Conservation (phyloP, 2,888 invertebrate species). For the Oligia strigilis region DNA sequence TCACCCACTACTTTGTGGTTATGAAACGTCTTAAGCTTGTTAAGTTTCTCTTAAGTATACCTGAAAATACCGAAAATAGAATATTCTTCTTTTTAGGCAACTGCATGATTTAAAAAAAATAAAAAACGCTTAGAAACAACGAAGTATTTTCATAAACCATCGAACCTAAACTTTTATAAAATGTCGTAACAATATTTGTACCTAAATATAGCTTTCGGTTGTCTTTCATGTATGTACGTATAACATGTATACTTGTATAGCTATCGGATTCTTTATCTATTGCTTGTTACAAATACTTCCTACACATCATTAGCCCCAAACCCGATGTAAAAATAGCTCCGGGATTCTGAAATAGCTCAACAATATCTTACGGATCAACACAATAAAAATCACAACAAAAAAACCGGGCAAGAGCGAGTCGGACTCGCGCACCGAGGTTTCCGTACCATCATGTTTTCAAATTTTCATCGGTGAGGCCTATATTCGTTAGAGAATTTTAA, state of each 20-base stretch:
- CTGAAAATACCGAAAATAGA: background rate
- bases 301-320: background rate
- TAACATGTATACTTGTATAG: too few species aligned
- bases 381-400: slow-evolving; percentile 3
- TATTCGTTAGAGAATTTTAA: too few species aligned
- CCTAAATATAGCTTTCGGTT: background rate
- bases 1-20: slow-evolving; percentile 16
- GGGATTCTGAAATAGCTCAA: background rate
- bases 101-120: background rate
- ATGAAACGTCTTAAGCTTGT: background rate
- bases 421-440: too few species aligned
- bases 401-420: too few species aligned
- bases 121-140: background rate
- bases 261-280: background rate
- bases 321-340: background rate
- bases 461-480: too few species aligned
- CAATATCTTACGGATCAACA: background rate
- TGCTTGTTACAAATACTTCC: background rate
- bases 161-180: background rate
- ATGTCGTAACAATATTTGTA: background rate
- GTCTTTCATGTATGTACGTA: background rate
- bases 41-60: slow-evolving; percentile 6
- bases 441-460: too few species aligned
- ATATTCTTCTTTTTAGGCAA: background rate
- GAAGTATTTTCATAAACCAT: background rate